Conservation (phyloP, 2,888 invertebrate genomes). For the Bellardia bayeri region DNA sequence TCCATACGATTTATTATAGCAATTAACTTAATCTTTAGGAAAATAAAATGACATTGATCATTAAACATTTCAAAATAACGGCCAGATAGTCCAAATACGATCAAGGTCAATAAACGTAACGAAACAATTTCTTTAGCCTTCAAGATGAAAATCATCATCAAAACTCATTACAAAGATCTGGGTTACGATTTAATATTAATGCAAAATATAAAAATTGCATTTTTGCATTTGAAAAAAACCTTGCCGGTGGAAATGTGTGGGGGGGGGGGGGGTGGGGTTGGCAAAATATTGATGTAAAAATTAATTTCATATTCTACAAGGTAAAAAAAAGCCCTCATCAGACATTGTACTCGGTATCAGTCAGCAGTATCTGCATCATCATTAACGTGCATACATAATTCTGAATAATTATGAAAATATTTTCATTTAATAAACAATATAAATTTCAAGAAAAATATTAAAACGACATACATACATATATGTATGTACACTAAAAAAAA, state of each 20-base stretch:
- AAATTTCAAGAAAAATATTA: background rate
- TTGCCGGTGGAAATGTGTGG: background rate
- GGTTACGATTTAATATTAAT: slow-evolving; percentile 10
- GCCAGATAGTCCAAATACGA: slow-evolving; percentile 12
- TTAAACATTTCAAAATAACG: background rate
- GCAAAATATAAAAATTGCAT: background rate
- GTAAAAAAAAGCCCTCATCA: background rate
- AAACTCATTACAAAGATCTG: slow-evolving; percentile 26
- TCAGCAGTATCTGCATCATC: background rate
- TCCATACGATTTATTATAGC: background rate
- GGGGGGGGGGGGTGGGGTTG: background rate
- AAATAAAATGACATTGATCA: slow-evolving; percentile 53
- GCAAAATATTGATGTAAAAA: slow-evolving; percentile 10
- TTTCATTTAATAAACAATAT: slow-evolving; percentile 20
- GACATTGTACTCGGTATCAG: background rate
- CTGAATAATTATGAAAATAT: slow-evolving; percentile 53
- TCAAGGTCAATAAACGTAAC: slow-evolving; percentile 39
- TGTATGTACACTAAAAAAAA: background rate
- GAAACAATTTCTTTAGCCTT: slow-evolving; percentile 27
- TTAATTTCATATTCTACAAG: slow-evolving; percentile 6
- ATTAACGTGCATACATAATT: background rate
- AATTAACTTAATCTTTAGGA: slow-evolving; percentile 25
- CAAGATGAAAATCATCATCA: slow-evolving; percentile 25
- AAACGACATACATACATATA: background rate
- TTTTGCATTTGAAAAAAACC: background rate